phyloP scores from a whole-genome alignment of 1,140 invertebrate species.

The Colletes gigas region DNA sequence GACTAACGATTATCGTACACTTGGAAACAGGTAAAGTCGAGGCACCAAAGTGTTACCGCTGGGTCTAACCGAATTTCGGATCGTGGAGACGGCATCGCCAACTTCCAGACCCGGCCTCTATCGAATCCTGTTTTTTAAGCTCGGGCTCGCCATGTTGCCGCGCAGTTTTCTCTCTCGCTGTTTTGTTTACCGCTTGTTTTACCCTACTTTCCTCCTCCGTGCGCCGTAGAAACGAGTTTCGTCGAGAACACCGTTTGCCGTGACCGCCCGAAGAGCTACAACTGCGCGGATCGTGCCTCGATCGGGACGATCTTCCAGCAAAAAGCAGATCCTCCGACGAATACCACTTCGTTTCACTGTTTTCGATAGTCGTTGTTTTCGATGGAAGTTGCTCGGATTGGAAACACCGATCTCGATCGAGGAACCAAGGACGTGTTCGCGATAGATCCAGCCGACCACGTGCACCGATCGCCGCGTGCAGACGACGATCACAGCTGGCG shows the following conservation, averaged over 20 bases:
- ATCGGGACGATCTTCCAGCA: background rate
- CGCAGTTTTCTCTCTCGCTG: background rate
- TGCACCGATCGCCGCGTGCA: slow-evolving; percentile 44
- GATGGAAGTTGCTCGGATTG: too few species aligned
- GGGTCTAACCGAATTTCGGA: background rate
- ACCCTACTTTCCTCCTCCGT: background rate
- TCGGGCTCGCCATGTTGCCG: background rate
- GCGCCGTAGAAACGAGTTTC: slow-evolving; percentile 23
- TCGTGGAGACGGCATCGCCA: background rate
- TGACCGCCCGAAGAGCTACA: background rate
- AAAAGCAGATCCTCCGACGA: background rate
- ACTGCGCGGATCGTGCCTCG: background rate
- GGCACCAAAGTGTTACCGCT: too few species aligned
- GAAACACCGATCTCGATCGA: background rate
- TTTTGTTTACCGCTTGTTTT: background rate
- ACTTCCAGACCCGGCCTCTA: background rate
- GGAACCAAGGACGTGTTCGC: background rate
- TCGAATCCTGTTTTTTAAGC: background rate
- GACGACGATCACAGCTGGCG: slow-evolving; percentile 61
- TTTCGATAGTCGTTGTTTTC: background rate
- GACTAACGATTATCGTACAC: too few species aligned
- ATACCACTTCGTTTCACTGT: slow-evolving; percentile 13
- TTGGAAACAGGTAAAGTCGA: too few species aligned
- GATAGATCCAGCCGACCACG: slow-evolving; percentile 42
- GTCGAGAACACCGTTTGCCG: background rate